phyloP scores from a whole-genome alignment of 2,888 invertebrate genomes.

The Drosophila lacicola region DNA sequence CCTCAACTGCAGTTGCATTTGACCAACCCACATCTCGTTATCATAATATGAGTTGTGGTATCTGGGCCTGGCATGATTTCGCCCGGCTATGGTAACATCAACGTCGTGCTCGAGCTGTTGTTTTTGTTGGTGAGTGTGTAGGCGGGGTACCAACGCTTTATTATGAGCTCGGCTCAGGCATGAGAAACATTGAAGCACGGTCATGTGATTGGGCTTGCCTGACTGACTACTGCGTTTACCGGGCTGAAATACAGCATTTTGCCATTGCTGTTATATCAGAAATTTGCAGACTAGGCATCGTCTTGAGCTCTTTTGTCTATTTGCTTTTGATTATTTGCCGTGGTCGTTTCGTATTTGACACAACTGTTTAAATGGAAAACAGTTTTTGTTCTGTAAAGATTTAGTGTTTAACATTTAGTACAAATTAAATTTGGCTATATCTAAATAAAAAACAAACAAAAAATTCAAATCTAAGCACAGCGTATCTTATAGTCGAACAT shows the following conservation, averaged over 20 bases:
- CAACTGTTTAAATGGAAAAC: too few relatives aligned
- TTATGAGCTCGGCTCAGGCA: constrained; percentile 24
- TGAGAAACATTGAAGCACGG: constrained; percentile 56
- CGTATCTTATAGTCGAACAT: not conserved
- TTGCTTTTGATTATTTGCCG: constrained; percentile 18
- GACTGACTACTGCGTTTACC: constrained; percentile 21
- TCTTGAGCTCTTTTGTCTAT: constrained; percentile 7
- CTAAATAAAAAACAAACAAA: not conserved
- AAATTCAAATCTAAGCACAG: not conserved
- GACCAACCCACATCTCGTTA: constrained; percentile 77
- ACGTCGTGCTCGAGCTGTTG: constrained; percentile 26
- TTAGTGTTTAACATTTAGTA: not conserved
- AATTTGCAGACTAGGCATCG: constrained; percentile 57
- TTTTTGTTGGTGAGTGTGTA: constrained; percentile 37
- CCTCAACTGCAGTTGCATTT: constrained; percentile 34
- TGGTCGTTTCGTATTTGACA: not conserved
- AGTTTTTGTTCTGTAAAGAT: too few relatives aligned
- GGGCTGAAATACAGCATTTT: constrained; percentile 21
- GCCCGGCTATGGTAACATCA: constrained; percentile 14
- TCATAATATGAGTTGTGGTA: constrained; percentile 70
- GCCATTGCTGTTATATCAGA: constrained; percentile 9
- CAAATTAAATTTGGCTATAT: not conserved
- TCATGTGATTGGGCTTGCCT: constrained; percentile 55
- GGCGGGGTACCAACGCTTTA: constrained; percentile 36
- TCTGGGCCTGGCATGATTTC: constrained; percentile 21